phyloP scores from a whole-genome alignment of 1,140 invertebrate species.

The Drosophila persimilis region DNA sequence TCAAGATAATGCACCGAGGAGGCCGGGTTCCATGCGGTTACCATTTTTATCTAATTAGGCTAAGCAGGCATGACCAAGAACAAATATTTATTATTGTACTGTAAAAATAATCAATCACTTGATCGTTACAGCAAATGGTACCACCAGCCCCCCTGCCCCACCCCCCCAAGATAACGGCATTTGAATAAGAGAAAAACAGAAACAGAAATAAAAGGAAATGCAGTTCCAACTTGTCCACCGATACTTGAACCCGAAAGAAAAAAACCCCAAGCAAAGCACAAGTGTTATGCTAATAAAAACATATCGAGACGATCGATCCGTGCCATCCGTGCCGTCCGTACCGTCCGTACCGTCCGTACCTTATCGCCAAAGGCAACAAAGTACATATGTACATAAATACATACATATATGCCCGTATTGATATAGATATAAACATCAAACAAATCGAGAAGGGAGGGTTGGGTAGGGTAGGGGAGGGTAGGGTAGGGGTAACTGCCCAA shows the following conservation, averaged over 20 bases:
- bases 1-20: conserved; percentile 48
- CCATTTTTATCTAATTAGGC: conserved; percentile 81
- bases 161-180: conserved; percentile 61
- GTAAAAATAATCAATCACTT: conserved; percentile 80
- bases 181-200: conserved; percentile 63
- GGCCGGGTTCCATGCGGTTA: conserved; percentile 28
- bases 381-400: conserved; percentile 21
- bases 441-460: conserved; percentile 12
- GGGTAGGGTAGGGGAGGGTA: no score
- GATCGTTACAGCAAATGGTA: conserved; percentile 77
- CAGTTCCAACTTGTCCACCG: conserved; percentile 52
- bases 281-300: conserved; percentile 81
- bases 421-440: conserved; percentile 42
- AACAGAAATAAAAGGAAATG: conserved; percentile 59
- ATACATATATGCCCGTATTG: conserved; percentile 7
- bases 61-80: conserved; percentile 58
- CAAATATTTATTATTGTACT: conserved; percentile 79
- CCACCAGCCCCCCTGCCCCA: no score
- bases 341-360: neutral
- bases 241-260: conserved; percentile 39
- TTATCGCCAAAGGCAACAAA: conserved; percentile 64
- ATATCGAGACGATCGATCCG: conserved; percentile 39
- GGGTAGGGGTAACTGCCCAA: neutral
- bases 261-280: conserved; percentile 49
- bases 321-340: neutral